Evolutionary conservation across 2,888 invertebrate genomes (phyloP), one percentile per base, ranked within the genome.

Genomic region (Polydrusus pterygomalis): DNA sequence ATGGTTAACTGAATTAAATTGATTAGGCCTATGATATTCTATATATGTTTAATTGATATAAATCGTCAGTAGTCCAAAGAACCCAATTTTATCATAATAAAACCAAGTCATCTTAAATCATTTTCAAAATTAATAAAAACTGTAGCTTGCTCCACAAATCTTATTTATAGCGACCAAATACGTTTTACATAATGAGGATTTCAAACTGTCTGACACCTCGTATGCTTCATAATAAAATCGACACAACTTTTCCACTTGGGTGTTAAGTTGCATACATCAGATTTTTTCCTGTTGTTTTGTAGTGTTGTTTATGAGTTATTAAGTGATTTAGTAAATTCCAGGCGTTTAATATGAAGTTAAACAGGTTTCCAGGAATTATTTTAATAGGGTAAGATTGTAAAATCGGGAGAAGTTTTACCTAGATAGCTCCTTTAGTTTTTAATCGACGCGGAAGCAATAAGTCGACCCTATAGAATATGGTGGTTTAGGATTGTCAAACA

Each of bases 161-260:
- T 25, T 70, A 70, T 62, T 70, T 43, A 38, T 67, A 72, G 64
- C 17, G 38, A 43, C 6, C 0, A 17, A 62, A 56, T 20, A 47
- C 38, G 30, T 18, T 45, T 45, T 38, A 47, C 72, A 65, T 56
- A 72, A 72, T 67, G 72, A 72, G 17, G 60, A 45, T 72, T 72
- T 72, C 72, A 72, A 45, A 56, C 38, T 18, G 18, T n/a, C 7
- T 71, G 72, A 60, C 65, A 63, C 15, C 9, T 45, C 58, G 20
- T 47, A 72, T 72, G 65, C 64, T 47, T 72, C 64, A 72, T 64
- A 64, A 56, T 40, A 60, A 54, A 58, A 38, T 58, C 56, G 64
- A 72, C 72, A 72, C 54, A 62, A 54, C 64, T 64, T 51, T 64
- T 51, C 71, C 51, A 71, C 64, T 64, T 20, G 15, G 18, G 56